Base-by-base conservation (phyloP, 2,113 vertebrate genomes). In the Ondatra zibethicus region DNA sequence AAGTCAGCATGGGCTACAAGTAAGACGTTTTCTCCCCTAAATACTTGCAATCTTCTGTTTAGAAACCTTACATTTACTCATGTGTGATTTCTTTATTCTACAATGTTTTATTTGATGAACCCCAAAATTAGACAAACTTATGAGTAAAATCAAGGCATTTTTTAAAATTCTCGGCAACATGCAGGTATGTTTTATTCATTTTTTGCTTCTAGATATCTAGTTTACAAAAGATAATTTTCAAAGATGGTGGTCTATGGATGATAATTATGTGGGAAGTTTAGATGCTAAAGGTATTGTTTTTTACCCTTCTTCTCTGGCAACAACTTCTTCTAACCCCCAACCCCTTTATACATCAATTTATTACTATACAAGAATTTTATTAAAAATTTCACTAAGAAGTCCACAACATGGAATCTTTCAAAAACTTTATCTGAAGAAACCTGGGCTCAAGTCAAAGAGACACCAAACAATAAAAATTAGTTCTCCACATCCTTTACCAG, bases 21-120 rank as follows among this genome's bases (percentile, higher is more conserved):
- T n/a, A 50, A 70, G 42, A n/a, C 42, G 47, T 47, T 70, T 25
- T 87, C 19, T 52, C 65, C 17, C 25, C n/a, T 50, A 31, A 93
- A 63, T 58, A 33, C 45, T 90, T 82, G 1, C 6, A 93, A 75
- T 55, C 25, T 6, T 82, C 29, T 61, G 8, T 93, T 94, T 95
- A 23, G 45, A 91, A 94, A 84, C 1, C 70, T 92, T 78, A n/a
- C 4, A 45, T 89, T 86, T 90, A 23, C 25, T 93, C 81, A 89
- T 27, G 2, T 88, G 96, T 90, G 42, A 19, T 66, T 65, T 68
- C 88, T 72, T 97, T 7, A 85, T 87, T 92, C 25, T 97, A 33
- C 75, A 91, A 91, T 47, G 93, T 65, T 65, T 88, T 61, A 81
- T 93, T 42, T 52, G 23, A 36, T 78, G 5, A 94, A 10, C 6